Conservation (phyloP, 2,797 vertebrate species). For the Sebastes dallii region DNA sequence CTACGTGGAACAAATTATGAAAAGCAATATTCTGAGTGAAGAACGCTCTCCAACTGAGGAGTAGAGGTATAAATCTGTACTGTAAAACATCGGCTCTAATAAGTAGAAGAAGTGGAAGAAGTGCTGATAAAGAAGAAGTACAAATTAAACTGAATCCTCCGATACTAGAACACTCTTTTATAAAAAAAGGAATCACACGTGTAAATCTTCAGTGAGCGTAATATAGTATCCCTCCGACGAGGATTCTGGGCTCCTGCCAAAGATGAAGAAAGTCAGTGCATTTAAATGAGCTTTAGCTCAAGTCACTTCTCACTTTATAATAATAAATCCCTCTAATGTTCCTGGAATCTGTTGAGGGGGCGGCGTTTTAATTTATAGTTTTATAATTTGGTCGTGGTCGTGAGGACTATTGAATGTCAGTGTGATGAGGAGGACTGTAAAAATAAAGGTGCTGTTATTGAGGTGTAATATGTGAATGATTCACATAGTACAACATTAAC, state of each 20-base stretch:
- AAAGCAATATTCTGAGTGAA: background rate
- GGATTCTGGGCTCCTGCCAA: constrained; percentile 13
- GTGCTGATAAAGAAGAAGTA: background rate
- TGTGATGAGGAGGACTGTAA: background rate
- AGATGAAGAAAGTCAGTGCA: background rate
- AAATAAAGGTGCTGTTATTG: background rate
- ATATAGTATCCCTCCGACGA: background rate
- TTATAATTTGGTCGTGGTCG: constrained; percentile 19
- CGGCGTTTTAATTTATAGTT: constrained; percentile 5
- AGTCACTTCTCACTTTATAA: constrained; percentile 12
- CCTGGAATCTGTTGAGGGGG: background rate
- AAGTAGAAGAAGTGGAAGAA: background rate
- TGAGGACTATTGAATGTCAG: background rate
- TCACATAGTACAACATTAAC: no score
- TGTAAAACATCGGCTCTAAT: background rate
- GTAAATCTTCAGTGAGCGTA: background rate
- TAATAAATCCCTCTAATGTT: constrained; percentile 31
- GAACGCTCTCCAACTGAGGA: background rate
- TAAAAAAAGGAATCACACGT: background rate
- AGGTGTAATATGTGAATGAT: background rate
- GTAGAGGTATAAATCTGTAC: background rate
- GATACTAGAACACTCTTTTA: background rate
- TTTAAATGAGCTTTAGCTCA: constrained; percentile 19
- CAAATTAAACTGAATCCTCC: background rate
- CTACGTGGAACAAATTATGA: background rate